Percentiles rank a stretch among this genome's conserved stretches.
Conservation (phyloP, 2,888 invertebrate species). For the Drosophila subquinaria region DNA sequence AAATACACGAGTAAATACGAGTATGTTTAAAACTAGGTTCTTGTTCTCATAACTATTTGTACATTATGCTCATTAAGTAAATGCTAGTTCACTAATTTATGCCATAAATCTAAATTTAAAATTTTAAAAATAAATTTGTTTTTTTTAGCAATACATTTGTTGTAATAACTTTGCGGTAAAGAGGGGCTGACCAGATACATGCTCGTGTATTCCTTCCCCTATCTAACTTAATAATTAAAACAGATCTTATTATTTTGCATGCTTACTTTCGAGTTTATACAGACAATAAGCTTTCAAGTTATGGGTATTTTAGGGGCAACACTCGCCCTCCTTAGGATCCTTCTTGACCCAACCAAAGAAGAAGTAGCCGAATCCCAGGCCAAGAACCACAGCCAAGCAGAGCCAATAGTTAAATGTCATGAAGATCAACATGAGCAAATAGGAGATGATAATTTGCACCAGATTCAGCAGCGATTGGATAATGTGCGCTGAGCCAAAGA, state of each 20-base stretch:
- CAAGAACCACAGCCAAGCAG: slow-evolving; percentile 83
- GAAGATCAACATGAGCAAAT: slow-evolving; percentile 84
- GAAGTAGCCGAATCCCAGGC: slow-evolving; percentile 83
- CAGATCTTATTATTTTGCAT: background rate
- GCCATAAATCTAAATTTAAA: slow-evolving; percentile 52
- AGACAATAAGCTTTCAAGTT: slow-evolving; percentile 1
- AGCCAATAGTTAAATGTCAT: slow-evolving; percentile 85
- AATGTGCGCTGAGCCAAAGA: slow-evolving; percentile 76
- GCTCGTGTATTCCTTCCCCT: slow-evolving; percentile 34
- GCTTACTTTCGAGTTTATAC: slow-evolving; percentile 14
- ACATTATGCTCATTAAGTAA: slow-evolving; percentile 77
- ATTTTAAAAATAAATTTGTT: slow-evolving; percentile 62
- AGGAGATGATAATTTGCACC: slow-evolving; percentile 83
- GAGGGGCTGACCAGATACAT: slow-evolving; percentile 41
- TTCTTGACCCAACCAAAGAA: slow-evolving; percentile 84
- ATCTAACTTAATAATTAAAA: slow-evolving; percentile 7
- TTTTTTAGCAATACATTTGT: slow-evolving; percentile 42
- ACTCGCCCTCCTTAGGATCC: slow-evolving; percentile 79
- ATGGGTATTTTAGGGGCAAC: slow-evolving; percentile 74
- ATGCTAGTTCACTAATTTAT: slow-evolving; percentile 73
- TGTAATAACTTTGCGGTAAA: slow-evolving; percentile 63
- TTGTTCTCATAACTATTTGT: slow-evolving; percentile 75
- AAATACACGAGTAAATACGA: slow-evolving; percentile 15
- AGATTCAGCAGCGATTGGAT: slow-evolving; percentile 82
- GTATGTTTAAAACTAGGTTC: slow-evolving; percentile 45